A percentile compares a stretch with the other conserved stretches of the same genome.
Conservation (phyloP, 1,140 invertebrate genomes). For the Spodoptera litura region DNA sequence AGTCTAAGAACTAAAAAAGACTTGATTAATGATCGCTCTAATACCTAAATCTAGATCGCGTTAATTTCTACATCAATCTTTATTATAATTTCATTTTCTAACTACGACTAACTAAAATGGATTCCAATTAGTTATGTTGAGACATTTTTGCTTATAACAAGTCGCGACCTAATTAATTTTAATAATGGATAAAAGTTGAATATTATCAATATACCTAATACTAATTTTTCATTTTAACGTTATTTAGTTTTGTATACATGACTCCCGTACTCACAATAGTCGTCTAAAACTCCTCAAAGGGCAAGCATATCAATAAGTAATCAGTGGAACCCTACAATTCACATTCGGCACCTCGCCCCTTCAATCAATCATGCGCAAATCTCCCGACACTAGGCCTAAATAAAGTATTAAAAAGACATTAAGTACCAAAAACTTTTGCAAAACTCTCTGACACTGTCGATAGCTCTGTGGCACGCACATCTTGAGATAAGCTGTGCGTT, state of each 20-base stretch:
- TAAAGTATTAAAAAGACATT: slow-evolving; percentile 78
- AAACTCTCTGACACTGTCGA: slow-evolving; percentile 46
- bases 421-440: slow-evolving; percentile 57
- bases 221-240: not conserved
- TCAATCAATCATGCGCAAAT: slow-evolving; percentile 71
- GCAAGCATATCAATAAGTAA: slow-evolving; percentile 40
- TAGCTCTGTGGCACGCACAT: slow-evolving; percentile 48
- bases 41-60: too few species aligned
- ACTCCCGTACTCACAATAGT: not conserved
- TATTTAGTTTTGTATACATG: not conserved
- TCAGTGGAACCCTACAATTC: slow-evolving; percentile 26
- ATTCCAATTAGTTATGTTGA: too few species aligned
- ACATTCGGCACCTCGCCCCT: slow-evolving; percentile 28
- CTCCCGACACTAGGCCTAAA: slow-evolving; percentile 54
- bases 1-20: too few species aligned
- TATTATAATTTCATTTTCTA: too few species aligned
- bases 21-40: too few species aligned
- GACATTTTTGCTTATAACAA: too few species aligned
- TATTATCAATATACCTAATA: too few species aligned
- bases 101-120: too few species aligned
- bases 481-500: slow-evolving; percentile 69
- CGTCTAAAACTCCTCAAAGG: slow-evolving; percentile 6
- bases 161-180: too few species aligned
- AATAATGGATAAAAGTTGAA: too few species aligned
- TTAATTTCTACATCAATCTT: too few species aligned